Evolutionary conservation across 2,797 vertebrate genomes (phyloP).

Genomic region (Lutjanus argentimaculatus): DNA sequence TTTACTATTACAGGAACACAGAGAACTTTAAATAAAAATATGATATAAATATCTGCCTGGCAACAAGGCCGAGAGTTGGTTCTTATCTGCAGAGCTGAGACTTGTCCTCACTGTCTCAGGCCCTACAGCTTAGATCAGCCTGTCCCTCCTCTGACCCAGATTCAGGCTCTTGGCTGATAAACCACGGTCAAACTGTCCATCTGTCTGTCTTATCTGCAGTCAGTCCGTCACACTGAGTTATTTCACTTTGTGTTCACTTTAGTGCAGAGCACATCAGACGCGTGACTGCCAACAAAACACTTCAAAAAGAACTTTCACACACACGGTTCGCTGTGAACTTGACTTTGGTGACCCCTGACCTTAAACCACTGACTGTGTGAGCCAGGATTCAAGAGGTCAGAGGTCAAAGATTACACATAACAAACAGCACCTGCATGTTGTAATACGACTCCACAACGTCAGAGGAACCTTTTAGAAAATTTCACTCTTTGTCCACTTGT

Average conservation of each 20-base stretch:
- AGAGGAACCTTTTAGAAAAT: not conserved
- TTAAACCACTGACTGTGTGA: not conserved
- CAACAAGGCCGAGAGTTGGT: not conserved
- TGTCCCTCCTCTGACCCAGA: constrained; percentile 19
- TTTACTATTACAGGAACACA: no score
- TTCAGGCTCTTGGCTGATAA: constrained; percentile 16
- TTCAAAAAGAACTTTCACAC: not conserved
- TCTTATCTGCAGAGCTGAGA: not conserved
- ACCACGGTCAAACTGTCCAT: not conserved
- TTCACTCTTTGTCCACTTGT: not conserved
- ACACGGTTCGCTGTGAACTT: not conserved
- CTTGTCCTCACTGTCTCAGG: not conserved
- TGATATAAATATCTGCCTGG: not conserved
- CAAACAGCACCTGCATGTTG: no score
- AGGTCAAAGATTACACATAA: no score
- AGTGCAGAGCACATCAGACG: no score
- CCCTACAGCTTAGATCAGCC: not conserved
- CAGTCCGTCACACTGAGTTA: not conserved
- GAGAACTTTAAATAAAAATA: no score
- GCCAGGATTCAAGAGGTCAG: not conserved
- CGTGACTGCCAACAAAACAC: not conserved
- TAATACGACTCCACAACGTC: not conserved
- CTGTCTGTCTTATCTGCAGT: not conserved
- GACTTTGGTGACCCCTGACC: not conserved
- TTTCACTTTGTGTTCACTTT: not conserved